phyloP scores from a whole-genome alignment of 2,888 invertebrate species.

The Dioctria linearis region DNA sequence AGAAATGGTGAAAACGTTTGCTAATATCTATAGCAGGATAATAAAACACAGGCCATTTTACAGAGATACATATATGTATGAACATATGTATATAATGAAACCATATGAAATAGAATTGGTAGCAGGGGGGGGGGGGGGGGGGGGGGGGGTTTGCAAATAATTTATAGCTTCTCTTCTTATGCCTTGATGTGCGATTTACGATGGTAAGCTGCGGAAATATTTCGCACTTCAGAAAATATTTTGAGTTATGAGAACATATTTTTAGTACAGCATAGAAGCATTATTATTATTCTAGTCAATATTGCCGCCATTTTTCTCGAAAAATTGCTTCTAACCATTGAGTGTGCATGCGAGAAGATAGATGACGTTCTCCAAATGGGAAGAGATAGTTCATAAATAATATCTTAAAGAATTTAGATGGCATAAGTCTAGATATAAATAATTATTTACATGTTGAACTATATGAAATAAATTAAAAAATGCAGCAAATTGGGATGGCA shows the following conservation, averaged over 20 bases:
- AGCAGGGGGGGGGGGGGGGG: no score
- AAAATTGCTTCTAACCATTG: neutral
- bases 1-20: neutral
- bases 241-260: constrained; percentile 37
- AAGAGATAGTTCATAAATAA: no score
- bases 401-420: no score
- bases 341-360: no score
- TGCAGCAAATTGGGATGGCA: no score
- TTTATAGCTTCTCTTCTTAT: constrained; percentile 10
- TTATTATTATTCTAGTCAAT: constrained; percentile 30
- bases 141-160: neutral
- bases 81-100: no score
- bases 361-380: no score
- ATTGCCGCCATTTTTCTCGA: neutral
- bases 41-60: neutral
- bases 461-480: no score
- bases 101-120: no score
- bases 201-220: constrained; percentile 26
- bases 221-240: constrained; percentile 7
- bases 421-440: no score
- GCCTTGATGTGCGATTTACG: constrained; percentile 35
- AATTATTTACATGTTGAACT: no score
- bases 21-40: neutral
- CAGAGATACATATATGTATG: no score
- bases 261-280: constrained; percentile 20